These are phyloP conservation scores for Sebastes diploproa DNA, from an alignment of 2,797 vertebrate genomes.

Conservation along the genomic window DNA sequence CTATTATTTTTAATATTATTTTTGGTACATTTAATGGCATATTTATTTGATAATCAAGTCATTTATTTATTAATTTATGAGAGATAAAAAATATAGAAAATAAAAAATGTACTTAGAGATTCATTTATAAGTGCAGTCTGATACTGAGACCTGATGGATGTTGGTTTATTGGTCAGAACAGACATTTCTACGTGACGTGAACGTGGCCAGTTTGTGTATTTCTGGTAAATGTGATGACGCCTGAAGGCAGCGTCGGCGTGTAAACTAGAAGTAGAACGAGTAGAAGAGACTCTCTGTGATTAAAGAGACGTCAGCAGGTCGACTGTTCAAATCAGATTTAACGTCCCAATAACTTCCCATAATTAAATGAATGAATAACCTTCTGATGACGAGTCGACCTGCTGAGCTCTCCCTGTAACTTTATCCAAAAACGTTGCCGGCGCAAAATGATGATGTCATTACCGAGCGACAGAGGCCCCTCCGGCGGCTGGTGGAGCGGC, in stretches of 20 bases:
- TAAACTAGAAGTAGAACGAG: neutral
- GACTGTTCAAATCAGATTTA: neutral
- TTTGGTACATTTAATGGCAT: no score
- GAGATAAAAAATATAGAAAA: no score
- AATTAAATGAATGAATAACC: neutral
- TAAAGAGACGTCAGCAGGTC: neutral
- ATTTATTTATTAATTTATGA: no score
- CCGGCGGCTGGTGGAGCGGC: neutral
- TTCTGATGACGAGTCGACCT: neutral
- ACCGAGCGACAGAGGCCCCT: conserved; percentile 8
- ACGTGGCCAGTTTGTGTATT: neutral
- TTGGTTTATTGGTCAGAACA: neutral
- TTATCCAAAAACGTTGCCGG: neutral
- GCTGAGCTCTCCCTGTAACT: neutral
- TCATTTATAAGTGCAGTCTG: no score
- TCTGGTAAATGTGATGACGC: neutral
- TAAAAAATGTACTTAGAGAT: no score
- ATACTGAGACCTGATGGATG: no score
- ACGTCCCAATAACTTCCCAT: neutral
- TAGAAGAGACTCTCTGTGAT: neutral
- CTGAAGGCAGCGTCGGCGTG: conserved; percentile 4
- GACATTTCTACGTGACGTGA: neutral
- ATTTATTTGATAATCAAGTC: no score
- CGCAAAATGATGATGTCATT: conserved; percentile 44
- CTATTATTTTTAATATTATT: no score